Percentiles rank a stretch among this genome's conserved stretches.
These are phyloP conservation scores for Orchestia grillus DNA, from an alignment of 1,140 invertebrate genomes.

Conservation along the genomic window DNA sequence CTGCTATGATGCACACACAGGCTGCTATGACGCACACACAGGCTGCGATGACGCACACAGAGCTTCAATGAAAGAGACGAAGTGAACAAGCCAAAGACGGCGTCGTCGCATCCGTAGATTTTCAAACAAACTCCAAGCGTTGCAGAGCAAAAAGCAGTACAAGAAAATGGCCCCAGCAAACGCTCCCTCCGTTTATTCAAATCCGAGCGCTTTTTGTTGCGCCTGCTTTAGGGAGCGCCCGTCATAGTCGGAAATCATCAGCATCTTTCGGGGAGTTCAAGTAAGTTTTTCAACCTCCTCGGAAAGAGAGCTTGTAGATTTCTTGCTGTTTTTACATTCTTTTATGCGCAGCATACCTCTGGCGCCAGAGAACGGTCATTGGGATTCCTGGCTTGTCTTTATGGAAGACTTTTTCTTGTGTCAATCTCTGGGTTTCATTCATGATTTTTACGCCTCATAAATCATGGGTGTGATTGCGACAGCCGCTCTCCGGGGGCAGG, in stretches of 20 bases:
- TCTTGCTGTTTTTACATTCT: too few relatives aligned
- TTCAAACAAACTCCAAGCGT: neutral
- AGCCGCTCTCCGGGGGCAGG: neutral
- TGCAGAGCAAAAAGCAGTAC: neutral
- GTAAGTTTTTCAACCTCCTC: neutral
- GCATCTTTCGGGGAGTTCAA: neutral
- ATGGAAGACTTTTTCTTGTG: neutral
- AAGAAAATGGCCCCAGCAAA: neutral
- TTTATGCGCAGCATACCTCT: neutral
- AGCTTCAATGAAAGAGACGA: neutral
- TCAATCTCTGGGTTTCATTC: neutral
- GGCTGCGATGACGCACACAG: neutral
- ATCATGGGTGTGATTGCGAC: neutral
- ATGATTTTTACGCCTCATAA: conserved; percentile 2
- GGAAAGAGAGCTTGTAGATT: conserved; percentile 7
- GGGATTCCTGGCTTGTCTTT: neutral
- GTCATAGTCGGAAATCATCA: conserved; percentile 7
- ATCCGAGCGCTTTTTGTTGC: neutral
- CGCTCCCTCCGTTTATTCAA: neutral
- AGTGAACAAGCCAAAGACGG: neutral
- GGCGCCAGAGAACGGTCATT: conserved; percentile 4
- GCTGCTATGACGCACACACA: neutral
- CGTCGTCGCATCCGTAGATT: neutral
- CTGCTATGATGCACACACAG: neutral
- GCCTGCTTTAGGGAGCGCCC: neutral